A percentile compares a stretch with the other conserved stretches of the same genome.
Conservation (phyloP, 2,888 invertebrate species). For the Steinernema carpocapsae region DNA sequence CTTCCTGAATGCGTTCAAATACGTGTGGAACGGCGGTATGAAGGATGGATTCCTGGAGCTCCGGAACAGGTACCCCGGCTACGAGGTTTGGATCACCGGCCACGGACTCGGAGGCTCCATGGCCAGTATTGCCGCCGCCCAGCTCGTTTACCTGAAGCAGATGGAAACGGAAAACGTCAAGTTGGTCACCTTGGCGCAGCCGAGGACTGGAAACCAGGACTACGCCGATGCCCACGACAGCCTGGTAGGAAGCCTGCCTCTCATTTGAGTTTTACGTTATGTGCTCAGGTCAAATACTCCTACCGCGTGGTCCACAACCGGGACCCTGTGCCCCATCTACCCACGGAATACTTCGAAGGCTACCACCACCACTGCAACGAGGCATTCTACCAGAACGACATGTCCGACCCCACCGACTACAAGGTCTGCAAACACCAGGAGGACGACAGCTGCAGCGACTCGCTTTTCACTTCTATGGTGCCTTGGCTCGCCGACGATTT, state of each 20-base stretch:
- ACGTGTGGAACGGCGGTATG: constrained; percentile 55
- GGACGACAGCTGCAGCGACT: constrained; percentile 18
- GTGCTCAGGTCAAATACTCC: constrained; percentile 20
- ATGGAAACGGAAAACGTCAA: constrained; percentile 47
- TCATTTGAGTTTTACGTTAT: too few species aligned
- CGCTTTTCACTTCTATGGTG: not conserved
- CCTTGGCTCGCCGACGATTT: not conserved
- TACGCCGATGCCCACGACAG: constrained; percentile 54
- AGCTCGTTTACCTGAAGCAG: constrained; percentile 47
- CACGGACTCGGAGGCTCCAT: constrained; percentile 60
- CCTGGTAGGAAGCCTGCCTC: constrained; percentile 38
- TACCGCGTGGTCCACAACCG: constrained; percentile 30
- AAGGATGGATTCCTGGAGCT: constrained; percentile 52
- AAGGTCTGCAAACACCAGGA: not conserved
- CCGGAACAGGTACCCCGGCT: constrained; percentile 46
- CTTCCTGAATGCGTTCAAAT: constrained; percentile 52
- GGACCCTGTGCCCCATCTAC: not conserved
- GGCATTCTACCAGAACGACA: not conserved
- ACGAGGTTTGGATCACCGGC: constrained; percentile 54
- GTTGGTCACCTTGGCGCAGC: constrained; percentile 59
- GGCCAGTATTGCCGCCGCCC: constrained; percentile 55
- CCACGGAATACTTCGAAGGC: not conserved
- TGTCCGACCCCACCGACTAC: not conserved
- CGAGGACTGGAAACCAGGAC: constrained; percentile 55
- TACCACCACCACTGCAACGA: constrained; percentile 25